phyloP scores from a whole-genome alignment of 2,113 vertebrate species.

The Helogale parvula region DNA sequence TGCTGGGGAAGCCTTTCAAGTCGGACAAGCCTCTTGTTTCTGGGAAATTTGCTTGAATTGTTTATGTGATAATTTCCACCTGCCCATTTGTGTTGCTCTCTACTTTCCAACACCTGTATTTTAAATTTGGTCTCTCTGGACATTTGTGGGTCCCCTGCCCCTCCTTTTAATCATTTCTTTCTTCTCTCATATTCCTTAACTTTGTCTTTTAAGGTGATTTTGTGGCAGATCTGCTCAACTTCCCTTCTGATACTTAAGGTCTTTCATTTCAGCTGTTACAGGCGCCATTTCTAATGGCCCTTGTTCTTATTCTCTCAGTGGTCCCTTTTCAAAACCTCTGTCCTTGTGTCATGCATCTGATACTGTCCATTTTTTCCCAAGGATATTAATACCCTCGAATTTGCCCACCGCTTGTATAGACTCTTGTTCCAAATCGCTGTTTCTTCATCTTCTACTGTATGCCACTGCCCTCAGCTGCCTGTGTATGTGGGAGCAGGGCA shows the following conservation, averaged over 20 bases:
- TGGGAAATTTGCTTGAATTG: background rate
- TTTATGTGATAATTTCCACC: background rate
- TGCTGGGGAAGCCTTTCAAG: background rate
- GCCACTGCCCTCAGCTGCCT: background rate
- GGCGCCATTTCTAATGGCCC: background rate
- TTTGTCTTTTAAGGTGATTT: background rate
- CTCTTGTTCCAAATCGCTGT: background rate
- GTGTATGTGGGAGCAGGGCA: background rate
- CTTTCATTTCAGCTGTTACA: background rate
- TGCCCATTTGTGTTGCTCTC: background rate
- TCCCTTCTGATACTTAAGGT: background rate
- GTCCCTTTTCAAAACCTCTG: background rate
- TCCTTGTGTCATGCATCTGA: background rate
- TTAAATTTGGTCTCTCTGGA: constrained; percentile 1
- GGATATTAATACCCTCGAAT: background rate
- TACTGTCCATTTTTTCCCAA: background rate
- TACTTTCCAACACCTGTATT: background rate
- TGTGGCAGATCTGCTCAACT: background rate
- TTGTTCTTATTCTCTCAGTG: background rate
- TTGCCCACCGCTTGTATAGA: background rate
- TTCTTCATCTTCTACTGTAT: background rate
- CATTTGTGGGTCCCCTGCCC: background rate
- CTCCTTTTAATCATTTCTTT: background rate
- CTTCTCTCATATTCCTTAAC: background rate
- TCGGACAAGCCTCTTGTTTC: background rate